These are phyloP conservation scores for Philopedon plagiatum DNA, from an alignment of 2,888 invertebrate genomes.

Conservation along the genomic window DNA sequence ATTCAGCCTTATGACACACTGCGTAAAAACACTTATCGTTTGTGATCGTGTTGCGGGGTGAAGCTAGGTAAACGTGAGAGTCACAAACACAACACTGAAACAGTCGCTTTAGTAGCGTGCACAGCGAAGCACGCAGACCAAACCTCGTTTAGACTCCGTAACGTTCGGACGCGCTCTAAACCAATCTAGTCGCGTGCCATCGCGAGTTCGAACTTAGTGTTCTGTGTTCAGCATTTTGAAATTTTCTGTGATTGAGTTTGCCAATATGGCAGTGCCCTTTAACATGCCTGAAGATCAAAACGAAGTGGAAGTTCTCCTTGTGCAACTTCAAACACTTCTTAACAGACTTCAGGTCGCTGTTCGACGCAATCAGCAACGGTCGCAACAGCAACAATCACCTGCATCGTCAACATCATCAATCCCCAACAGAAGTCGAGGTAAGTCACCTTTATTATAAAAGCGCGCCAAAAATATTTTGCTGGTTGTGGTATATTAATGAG, in stretches of 20 bases:
- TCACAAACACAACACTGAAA: conserved; percentile 48
- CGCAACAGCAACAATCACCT: conserved; percentile 35
- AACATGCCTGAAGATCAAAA: conserved; percentile 64
- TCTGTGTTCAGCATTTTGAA: conserved; percentile 33
- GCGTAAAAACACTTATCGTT: conserved; percentile 53
- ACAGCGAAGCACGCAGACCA: conserved; percentile 51
- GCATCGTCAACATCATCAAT: conserved; percentile 19
- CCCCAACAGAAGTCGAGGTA: conserved; percentile 38
- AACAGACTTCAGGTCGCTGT: conserved; percentile 56
- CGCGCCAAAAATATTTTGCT: conserved; percentile 3
- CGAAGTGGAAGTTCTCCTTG: conserved; percentile 61
- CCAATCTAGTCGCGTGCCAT: conserved; percentile 37
- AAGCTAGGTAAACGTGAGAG: conserved; percentile 53
- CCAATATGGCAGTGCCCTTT: conserved; percentile 67
- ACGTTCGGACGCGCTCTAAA: conserved; percentile 57
- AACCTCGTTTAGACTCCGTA: conserved; percentile 56
- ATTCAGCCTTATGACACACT: conserved; percentile 54
- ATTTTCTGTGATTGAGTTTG: conserved; percentile 34
- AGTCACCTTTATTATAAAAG: conserved; percentile 20
- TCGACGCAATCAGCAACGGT: conserved; percentile 37
- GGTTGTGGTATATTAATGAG: conserved; percentile 3
- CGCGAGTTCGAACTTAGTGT: conserved; percentile 44
- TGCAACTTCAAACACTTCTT: conserved; percentile 58
- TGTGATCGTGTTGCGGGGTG: conserved; percentile 54
- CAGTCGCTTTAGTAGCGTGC: conserved; percentile 53